Conservation (phyloP, 2,113 vertebrate species). For the Plestiodon gilberti region DNA sequence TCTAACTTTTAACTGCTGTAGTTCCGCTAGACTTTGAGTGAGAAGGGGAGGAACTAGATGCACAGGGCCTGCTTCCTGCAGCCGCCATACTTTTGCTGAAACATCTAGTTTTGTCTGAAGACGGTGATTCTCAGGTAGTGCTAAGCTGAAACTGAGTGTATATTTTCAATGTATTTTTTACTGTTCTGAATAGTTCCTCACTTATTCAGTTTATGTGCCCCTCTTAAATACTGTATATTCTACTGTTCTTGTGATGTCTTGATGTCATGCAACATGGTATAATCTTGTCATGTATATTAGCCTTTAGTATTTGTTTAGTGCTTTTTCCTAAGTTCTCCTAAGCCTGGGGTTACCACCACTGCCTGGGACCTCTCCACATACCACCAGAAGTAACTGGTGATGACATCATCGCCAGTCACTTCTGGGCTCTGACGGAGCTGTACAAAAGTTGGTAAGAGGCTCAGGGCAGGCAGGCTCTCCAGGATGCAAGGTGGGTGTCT, state of each 20-base stretch:
- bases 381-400: no score
- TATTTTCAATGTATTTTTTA: neutral
- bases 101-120: no score
- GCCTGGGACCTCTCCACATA: no score
- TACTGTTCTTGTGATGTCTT: neutral
- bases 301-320: neutral
- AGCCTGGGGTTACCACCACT: no score
- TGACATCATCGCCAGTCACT: no score
- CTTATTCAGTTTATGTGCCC: neutral
- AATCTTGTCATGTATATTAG: neutral
- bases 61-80: neutral
- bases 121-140: no score
- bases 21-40: neutral
- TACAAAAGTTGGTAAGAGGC: no score
- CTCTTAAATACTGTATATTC: neutral
- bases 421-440: no score
- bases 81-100: neutral
- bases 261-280: neutral
- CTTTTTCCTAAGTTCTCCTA: no score
- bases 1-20: neutral
- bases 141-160: no score
- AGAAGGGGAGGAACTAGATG: neutral
- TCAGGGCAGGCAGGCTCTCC: no score
- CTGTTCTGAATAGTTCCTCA: neutral
- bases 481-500: no score